A percentile compares a stretch with the other conserved stretches of the same genome.
These are phyloP conservation scores for Acanthosepion esculentum DNA, from an alignment of 2,888 invertebrate species.

Conservation along the genomic window DNA sequence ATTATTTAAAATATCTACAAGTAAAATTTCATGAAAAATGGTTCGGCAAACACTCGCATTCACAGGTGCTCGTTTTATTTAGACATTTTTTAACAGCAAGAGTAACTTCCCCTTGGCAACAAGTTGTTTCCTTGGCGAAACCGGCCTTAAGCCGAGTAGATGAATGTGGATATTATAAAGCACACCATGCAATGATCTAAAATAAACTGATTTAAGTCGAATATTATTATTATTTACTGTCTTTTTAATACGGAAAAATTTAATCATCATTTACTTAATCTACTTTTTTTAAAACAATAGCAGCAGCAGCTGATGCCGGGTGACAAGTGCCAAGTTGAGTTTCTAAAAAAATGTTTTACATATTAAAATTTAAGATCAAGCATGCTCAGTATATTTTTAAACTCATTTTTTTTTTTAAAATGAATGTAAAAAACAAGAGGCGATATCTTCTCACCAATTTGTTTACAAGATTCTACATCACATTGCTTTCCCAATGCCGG, in stretches of 20 bases:
- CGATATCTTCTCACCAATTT: slow-evolving; percentile 56
- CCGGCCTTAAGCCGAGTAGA: not conserved
- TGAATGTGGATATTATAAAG: not conserved
- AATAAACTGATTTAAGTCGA: not conserved
- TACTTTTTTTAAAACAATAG: not conserved
- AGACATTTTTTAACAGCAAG: not conserved
- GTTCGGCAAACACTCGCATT: no score
- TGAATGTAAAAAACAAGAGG: not conserved
- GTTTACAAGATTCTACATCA: slow-evolving; percentile 59
- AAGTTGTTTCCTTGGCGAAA: not conserved
- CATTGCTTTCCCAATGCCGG: slow-evolving; percentile 67
- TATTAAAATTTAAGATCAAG: not conserved
- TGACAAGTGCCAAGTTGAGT: not conserved
- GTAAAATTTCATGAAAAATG: no score
- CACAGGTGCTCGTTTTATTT: not conserved
- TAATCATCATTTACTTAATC: no score
- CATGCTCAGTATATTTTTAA: not conserved
- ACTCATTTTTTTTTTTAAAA: not conserved
- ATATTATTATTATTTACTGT: not conserved
- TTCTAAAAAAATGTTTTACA: not conserved
- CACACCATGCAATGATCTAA: not conserved
- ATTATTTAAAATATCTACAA: no score
- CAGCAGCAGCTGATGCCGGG: slow-evolving; percentile 7
- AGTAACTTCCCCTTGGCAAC: slow-evolving; percentile 10
- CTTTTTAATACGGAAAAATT: not conserved